Conservation (phyloP, 2,113 vertebrate species). For the Phyllostomus discolor region DNA sequence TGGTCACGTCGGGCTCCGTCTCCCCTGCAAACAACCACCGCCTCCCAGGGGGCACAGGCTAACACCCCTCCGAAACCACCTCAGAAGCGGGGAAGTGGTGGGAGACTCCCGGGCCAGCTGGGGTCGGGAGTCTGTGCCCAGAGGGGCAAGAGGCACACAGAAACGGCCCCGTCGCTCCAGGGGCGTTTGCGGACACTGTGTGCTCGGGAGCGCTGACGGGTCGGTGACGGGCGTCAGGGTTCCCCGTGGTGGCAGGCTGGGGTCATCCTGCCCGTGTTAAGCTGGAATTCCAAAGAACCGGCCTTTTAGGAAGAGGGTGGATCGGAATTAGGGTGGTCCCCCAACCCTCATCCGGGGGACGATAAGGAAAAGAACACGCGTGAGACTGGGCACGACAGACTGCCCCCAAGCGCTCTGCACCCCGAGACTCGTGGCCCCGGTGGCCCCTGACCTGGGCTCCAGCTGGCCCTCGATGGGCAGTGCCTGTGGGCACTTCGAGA, state of each 20-base stretch:
- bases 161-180: not conserved
- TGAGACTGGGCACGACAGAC: not conserved
- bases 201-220: not conserved
- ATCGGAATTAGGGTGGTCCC: not conserved
- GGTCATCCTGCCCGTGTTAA: too few relatives aligned
- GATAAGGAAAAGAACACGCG: not conserved
- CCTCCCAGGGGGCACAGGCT: not conserved
- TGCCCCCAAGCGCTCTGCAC: not conserved
- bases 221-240: too few relatives aligned
- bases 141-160: not conserved
- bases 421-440: not conserved
- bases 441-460: not conserved
- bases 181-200: not conserved
- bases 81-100: not conserved
- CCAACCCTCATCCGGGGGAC: not conserved
- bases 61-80: not conserved
- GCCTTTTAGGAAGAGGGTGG: not conserved
- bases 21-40: not conserved
- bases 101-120: not conserved
- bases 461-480: not conserved
- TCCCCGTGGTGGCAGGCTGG: not conserved
- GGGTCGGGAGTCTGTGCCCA: not conserved
- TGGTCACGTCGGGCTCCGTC: not conserved
- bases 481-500: not conserved
- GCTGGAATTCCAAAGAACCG: not conserved